phyloP scores from a whole-genome alignment of 2,797 vertebrate genomes.

The Macrochelys suwanniensis region DNA sequence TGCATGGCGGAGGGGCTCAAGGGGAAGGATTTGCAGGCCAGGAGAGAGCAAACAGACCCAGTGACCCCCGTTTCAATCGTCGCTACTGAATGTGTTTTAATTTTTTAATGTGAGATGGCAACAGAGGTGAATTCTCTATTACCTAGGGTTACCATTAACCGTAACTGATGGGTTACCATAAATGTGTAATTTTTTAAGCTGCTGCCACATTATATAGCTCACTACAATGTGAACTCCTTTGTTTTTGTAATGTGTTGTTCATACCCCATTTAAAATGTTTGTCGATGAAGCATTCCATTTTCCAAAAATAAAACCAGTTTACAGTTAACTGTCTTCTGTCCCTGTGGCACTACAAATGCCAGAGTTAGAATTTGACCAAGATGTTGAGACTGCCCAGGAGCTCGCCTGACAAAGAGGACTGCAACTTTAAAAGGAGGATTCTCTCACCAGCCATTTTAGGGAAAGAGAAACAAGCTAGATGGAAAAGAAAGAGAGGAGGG shows the following conservation, averaged over 20 bases:
- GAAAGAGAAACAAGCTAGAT: background rate
- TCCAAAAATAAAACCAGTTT: constrained; percentile 68
- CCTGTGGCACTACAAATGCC: background rate
- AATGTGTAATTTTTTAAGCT: constrained; percentile 80
- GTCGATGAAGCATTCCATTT: constrained; percentile 78
- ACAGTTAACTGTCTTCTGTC: constrained; percentile 15
- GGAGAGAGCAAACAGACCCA: constrained; percentile 80
- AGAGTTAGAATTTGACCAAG: background rate
- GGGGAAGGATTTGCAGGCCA: constrained; percentile 91
- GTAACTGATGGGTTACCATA: constrained; percentile 69
- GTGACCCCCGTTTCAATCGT: constrained; percentile 81
- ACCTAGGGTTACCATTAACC: constrained; percentile 67
- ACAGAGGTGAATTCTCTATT: constrained; percentile 44
- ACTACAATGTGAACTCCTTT: constrained; percentile 80
- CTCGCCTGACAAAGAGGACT: background rate
- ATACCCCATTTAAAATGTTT: constrained; percentile 64
- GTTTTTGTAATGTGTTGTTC: constrained; percentile 84
- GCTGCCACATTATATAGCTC: constrained; percentile 81
- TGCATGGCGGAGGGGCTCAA: constrained; percentile 88
- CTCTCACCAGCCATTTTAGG: background rate
- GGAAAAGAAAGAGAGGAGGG: background rate
- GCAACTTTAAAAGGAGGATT: background rate
- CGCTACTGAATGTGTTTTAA: constrained; percentile 79
- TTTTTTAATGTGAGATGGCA: constrained; percentile 67
- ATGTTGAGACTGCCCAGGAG: too few relatives aligned